Conservation (phyloP, 2,113 vertebrate genomes). For the Hypanus sabinus region DNA sequence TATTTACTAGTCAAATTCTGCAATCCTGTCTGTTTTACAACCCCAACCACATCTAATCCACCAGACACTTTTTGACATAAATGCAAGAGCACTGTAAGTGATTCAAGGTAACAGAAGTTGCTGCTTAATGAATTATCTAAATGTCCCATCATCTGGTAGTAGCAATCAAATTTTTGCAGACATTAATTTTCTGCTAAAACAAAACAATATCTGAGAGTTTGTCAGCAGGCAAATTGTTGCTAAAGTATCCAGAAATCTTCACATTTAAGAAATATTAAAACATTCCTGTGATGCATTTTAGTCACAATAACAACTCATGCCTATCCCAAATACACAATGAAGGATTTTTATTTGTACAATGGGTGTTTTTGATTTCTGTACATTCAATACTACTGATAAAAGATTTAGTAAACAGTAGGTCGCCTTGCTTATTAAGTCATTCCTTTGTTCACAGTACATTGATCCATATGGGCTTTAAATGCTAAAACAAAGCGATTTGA, state of each 20-base stretch:
- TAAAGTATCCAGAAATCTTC: neutral
- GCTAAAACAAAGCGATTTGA: neutral
- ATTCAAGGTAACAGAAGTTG: neutral
- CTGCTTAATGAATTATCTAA: neutral
- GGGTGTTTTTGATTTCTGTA: neutral
- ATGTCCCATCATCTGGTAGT: neutral
- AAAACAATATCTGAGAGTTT: neutral
- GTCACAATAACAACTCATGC: neutral
- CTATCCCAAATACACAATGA: neutral
- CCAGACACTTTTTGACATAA: neutral
- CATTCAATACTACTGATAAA: neutral
- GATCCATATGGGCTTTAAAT: too few relatives aligned
- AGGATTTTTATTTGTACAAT: neutral
- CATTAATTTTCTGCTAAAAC: neutral
- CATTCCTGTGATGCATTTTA: neutral
- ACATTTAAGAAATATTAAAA: neutral
- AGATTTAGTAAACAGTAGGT: neutral
- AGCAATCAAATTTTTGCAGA: neutral
- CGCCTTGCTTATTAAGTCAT: neutral
- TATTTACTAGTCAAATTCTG: too few relatives aligned
- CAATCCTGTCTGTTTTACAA: neutral
- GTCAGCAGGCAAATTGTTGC: neutral
- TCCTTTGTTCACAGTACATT: neutral
- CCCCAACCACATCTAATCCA: neutral
- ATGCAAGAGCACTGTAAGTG: neutral